Evolutionary conservation across 1,140 invertebrate genomes (phyloP).

Genomic region (Mylabris phalerata): DNA sequence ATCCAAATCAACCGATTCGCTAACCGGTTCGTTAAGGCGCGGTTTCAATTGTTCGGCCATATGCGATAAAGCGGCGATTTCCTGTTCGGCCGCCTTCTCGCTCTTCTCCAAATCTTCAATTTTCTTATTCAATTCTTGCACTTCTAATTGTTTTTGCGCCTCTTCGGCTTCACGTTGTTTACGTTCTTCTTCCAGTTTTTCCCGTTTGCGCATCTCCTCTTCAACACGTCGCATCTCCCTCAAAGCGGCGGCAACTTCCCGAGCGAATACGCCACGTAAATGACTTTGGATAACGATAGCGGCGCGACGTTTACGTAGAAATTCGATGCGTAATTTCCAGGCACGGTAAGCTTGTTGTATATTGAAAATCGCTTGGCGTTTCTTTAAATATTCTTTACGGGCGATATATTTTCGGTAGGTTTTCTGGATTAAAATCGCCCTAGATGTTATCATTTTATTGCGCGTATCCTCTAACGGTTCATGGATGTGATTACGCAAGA

Average conservation of each 20-base stretch:
- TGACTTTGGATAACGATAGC: conserved; percentile 85
- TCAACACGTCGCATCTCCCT: conserved; percentile 87
- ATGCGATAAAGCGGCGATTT: conserved; percentile 65
- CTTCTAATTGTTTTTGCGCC: conserved; percentile 16
- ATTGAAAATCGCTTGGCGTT: conserved; percentile 63
- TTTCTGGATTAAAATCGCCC: conserved; percentile 76
- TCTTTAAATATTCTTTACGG: conserved; percentile 61
- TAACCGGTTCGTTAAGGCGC: conserved; percentile 48
- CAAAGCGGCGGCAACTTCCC: conserved; percentile 76
- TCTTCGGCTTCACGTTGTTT: conserved; percentile 41
- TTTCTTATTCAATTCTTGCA: conserved; percentile 34
- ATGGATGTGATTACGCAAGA: conserved; percentile 76
- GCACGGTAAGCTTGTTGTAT: conserved; percentile 84
- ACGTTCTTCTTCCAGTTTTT: conserved; percentile 57
- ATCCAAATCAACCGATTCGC: conserved; percentile 76
- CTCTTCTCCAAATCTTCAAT: conserved; percentile 43
- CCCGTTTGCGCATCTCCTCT: conserved; percentile 76
- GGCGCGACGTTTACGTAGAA: conserved; percentile 74
- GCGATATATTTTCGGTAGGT: conserved; percentile 58
- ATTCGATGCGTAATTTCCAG: conserved; percentile 77
- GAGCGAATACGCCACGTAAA: conserved; percentile 81
- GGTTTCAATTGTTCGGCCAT: conserved; percentile 71
- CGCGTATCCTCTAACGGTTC: conserved; percentile 80
- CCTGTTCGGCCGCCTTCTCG: conserved; percentile 61
- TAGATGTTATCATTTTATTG: conserved; percentile 59